These are phyloP conservation scores for Acrobasis repandana DNA, from an alignment of 2,888 invertebrate species.

Conservation along the genomic window DNA sequence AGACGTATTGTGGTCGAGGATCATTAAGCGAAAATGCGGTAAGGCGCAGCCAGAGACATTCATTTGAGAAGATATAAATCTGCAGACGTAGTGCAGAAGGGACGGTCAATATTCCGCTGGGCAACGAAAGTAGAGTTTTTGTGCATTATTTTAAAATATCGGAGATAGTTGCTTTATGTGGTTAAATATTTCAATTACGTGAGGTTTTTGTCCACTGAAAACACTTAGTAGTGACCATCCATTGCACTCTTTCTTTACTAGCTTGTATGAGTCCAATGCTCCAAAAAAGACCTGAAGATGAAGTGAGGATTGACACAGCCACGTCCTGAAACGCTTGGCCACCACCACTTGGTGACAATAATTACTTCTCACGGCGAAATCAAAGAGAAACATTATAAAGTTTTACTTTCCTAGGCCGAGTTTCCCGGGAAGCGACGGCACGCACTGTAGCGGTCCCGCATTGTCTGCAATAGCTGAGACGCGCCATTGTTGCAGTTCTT, in stretches of 20 bases:
- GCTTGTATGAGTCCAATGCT: no score
- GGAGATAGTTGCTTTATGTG: neutral
- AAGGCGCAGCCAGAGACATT: conserved; percentile 8
- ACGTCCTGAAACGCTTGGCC: no score
- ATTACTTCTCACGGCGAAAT: neutral
- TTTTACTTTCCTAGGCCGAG: neutral
- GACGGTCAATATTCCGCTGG: neutral
- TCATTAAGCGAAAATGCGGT: conserved; percentile 15
- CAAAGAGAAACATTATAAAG: neutral
- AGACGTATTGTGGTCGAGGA: conserved; percentile 16
- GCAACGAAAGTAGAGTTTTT: neutral
- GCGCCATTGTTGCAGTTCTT: conserved; percentile 17
- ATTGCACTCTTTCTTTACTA: no score
- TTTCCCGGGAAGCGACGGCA: neutral
- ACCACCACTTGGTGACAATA: no score
- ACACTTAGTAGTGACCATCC: no score
- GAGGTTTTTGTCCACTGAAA: no score
- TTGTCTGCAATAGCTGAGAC: conserved; percentile 15
- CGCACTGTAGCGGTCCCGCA: conserved; percentile 13
- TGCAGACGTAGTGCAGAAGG: no score
- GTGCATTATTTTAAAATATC: neutral
- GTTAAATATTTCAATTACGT: no score
- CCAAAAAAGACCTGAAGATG: no score
- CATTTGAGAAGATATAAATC: conserved; percentile 13
- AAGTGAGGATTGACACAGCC: no score